A percentile compares a stretch with the other conserved stretches of the same genome.
phyloP scores from a whole-genome alignment of 2,113 vertebrate genomes.

The Trachemys scripta region DNA sequence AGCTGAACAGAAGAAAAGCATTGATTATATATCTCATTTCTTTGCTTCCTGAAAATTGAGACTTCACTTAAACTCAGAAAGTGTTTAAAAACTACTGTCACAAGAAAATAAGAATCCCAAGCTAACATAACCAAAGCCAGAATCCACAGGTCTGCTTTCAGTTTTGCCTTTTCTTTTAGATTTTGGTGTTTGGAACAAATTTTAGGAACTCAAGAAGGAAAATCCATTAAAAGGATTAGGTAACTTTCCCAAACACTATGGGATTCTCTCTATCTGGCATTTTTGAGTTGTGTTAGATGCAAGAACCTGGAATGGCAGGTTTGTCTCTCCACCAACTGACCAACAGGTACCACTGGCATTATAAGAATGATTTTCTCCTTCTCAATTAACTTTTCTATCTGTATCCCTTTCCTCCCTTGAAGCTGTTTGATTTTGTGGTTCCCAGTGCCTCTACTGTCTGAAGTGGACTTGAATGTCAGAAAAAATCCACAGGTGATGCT shows the following conservation, averaged over 20 bases:
- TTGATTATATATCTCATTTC: conserved; percentile 24
- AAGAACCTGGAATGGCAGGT: not conserved
- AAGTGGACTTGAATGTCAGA: not conserved
- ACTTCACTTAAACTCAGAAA: conserved; percentile 25
- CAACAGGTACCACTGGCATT: not conserved
- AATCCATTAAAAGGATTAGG: conserved; percentile 50
- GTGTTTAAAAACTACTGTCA: conserved; percentile 25
- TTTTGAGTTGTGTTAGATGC: not conserved
- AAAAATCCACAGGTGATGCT: not conserved
- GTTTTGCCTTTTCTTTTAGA: conserved; percentile 35
- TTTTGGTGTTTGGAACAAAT: conserved; percentile 31
- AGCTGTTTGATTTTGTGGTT: not conserved
- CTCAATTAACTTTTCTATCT: not conserved
- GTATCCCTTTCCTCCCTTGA: not conserved
- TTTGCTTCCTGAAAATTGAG: conserved; percentile 52
- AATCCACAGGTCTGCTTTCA: conserved; percentile 19
- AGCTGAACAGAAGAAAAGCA: conserved; percentile 11
- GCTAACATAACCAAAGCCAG: conserved; percentile 16
- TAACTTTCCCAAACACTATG: conserved; percentile 32
- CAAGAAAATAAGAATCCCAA: conserved; percentile 50
- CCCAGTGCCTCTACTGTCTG: not conserved
- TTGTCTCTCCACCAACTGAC: not conserved
- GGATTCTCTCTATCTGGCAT: not conserved
- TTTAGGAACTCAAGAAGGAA: conserved; percentile 44
- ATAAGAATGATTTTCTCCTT: not conserved